Conservation (phyloP, 2,113 vertebrate species). For the Zosterops pallidus region DNA sequence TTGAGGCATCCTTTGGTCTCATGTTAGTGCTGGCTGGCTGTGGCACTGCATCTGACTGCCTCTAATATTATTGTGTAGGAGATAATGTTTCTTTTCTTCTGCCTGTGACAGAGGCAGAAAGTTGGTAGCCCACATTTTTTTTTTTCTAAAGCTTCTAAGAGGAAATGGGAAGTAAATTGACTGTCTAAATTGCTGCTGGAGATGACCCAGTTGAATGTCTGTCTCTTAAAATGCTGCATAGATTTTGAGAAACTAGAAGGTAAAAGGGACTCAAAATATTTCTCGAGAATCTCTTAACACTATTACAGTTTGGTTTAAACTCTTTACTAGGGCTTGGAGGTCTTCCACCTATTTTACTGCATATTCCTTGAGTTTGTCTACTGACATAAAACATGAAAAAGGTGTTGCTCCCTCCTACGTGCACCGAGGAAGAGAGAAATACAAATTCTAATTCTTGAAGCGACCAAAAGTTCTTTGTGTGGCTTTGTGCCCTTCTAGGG, state of each 20-base stretch:
- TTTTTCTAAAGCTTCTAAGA: background rate
- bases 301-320: background rate
- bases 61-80: background rate
- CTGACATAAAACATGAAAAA: background rate
- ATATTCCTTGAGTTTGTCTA: background rate
- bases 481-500: background rate
- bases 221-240: background rate
- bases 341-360: background rate
- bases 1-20: background rate
- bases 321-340: background rate
- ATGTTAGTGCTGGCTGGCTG: fast-evolving
- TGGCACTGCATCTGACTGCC: background rate
- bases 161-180: background rate
- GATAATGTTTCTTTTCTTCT: background rate
- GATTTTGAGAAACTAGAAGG: background rate
- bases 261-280: background rate
- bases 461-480: background rate
- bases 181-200: background rate
- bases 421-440: background rate
- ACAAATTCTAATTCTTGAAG: background rate
- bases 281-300: background rate
- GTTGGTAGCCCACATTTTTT: background rate
- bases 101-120: background rate
- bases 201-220: background rate
- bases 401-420: fast-evolving